Conservation (phyloP, 1,140 invertebrate species). For the Drosophila seguyi region DNA sequence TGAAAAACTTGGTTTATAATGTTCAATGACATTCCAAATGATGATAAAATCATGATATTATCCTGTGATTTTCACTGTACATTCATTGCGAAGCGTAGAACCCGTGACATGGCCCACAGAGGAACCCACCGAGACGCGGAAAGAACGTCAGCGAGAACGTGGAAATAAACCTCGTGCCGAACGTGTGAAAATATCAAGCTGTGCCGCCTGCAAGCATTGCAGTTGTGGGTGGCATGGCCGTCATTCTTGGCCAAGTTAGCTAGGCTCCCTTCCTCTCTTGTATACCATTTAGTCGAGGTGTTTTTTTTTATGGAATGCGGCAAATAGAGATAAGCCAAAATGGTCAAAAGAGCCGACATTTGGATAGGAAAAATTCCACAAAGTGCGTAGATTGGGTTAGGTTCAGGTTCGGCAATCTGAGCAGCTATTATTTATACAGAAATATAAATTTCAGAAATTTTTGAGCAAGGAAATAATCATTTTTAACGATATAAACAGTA, state of each 20-base stretch:
- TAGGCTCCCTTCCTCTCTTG: neutral
- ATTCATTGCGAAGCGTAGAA: slow-evolving; percentile 6
- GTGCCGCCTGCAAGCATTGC: slow-evolving; percentile 69
- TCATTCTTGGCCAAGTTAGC: slow-evolving; percentile 4
- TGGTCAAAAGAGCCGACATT: slow-evolving; percentile 38
- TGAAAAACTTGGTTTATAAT: neutral
- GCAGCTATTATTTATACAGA: neutral
- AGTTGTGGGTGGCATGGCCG: slow-evolving; percentile 45
- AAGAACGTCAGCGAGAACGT: slow-evolving; percentile 37
- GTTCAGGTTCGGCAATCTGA: slow-evolving; percentile 41
- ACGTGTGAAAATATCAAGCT: slow-evolving; percentile 72
- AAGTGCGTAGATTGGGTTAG: slow-evolving; percentile 51
- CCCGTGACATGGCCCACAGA: slow-evolving; percentile 31
- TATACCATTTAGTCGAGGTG: neutral
- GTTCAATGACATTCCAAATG: too few relatives aligned
- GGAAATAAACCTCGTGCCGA: slow-evolving; percentile 32
- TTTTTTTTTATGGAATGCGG: slow-evolving; percentile 9
- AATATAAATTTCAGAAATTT: neutral
- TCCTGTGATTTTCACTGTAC: slow-evolving; percentile 5
- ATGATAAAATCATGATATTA: neutral
- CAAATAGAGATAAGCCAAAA: slow-evolving; percentile 5
- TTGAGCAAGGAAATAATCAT: neutral
- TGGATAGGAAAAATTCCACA: slow-evolving; percentile 17
- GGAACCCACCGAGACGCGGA: slow-evolving; percentile 17
- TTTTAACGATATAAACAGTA: too few relatives aligned